Base-by-base conservation (phyloP, 2,797 vertebrate genomes). In the Betta splendens region DNA sequence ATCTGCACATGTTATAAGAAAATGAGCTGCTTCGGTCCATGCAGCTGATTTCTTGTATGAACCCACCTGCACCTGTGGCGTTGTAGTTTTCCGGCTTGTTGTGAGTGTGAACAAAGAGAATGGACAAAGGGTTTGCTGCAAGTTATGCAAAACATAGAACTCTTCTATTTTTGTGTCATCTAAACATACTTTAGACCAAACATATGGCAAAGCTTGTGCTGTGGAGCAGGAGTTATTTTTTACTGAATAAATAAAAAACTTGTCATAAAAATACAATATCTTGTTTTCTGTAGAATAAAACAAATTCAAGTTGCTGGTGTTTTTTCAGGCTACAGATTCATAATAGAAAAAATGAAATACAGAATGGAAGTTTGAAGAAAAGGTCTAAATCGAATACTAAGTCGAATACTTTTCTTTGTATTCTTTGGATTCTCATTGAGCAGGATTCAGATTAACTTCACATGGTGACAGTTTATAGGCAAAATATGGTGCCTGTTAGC, bases 401-500 rank as follows among this genome's bases (percentile, higher is more conserved):
- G 15, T 16, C 21, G 18, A 15, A 35, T 16, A 15, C 21, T 6
- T 1, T 3, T 44, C 22, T 28, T n/a, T n/a, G n/a, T n/a, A n/a
- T n/a, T n/a, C n/a, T n/a, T n/a, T n/a, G n/a, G n/a, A n/a, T 42
- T 53, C 49, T 67, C 8, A 50, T 48, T 52, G 66, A 72, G 45
- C 44, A 46, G 62, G 23, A 39, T 67, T 80, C 72, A 87, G 85
- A 86, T 90, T 89, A 84, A 86, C 89, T 89, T 84, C 81, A 83
- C 77, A 77, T 40, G 55, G 73, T 86, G 88, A 85, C 75, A 87
- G 77, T 88, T 88, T 81, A 88, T 81, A 72, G 71, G 73, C 71
- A 87, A 90, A 92, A 92, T 89, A 89, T 85, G 85, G 77, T 62
- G 76, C 46, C 86, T 79, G 84, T 92, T 91, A 91, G 88, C 80